Percentiles rank a stretch among this genome's conserved stretches.
These are phyloP conservation scores for Butorides virescens DNA, from an alignment of 2,113 vertebrate genomes.

Conservation along the genomic window DNA sequence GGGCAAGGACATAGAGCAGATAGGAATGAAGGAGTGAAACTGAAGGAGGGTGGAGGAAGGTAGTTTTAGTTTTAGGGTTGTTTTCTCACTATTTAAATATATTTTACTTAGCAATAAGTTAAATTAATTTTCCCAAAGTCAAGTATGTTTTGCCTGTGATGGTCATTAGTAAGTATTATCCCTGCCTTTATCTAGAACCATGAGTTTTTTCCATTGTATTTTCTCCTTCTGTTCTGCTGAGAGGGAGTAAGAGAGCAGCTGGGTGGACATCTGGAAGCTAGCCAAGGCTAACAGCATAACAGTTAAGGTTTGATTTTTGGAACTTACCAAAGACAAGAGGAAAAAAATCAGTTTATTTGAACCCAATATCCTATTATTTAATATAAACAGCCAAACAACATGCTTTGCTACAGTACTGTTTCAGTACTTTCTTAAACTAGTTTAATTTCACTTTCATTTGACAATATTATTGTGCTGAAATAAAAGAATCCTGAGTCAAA, in stretches of 20 bases:
- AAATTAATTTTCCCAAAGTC: background rate
- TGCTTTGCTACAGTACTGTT: background rate
- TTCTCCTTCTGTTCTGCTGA: background rate
- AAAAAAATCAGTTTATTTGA: background rate
- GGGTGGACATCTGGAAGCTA: background rate
- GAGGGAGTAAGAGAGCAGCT: background rate
- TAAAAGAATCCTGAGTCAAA: background rate
- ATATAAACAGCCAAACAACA: background rate
- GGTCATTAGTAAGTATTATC: background rate
- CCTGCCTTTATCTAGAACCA: background rate
- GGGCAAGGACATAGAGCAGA: background rate
- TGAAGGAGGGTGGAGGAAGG: background rate
- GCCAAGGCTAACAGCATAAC: background rate
- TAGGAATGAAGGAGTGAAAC: background rate
- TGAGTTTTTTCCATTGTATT: background rate
- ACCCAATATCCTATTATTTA: background rate
- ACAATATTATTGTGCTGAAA: background rate
- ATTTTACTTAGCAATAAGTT: background rate
- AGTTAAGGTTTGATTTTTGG: background rate
- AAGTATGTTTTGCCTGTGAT: background rate
- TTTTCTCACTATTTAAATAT: background rate
- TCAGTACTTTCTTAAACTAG: background rate
- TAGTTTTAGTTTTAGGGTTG: rapidly evolving
- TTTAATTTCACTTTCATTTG: background rate
- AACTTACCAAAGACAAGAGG: background rate